These are phyloP conservation scores for Nemopilema nomurai DNA, from an alignment of 30 jellyfish, hydroid and myxozoan genomes.

Conservation along the genomic window DNA sequence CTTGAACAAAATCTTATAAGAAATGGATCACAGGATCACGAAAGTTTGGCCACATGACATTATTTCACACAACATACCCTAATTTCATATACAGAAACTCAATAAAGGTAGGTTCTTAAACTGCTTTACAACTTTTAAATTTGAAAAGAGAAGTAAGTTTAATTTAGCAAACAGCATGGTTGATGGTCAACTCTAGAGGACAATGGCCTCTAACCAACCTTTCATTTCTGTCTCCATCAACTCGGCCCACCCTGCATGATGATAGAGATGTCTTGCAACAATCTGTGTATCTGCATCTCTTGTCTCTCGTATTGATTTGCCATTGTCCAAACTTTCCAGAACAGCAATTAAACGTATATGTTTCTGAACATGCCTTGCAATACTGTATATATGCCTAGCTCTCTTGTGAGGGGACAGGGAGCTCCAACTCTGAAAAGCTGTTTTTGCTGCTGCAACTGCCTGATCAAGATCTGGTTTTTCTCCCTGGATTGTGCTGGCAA, in stretches of 20 bases:
- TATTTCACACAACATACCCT: no score
- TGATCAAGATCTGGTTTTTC: constrained; percentile 74
- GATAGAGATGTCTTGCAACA: constrained; percentile 95
- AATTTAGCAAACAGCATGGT: no score
- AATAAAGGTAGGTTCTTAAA: no score
- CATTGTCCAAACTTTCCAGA: constrained; percentile 93
- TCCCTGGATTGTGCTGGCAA: constrained; percentile 94
- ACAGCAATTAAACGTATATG: constrained; percentile 95
- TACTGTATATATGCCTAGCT: constrained; percentile 89
- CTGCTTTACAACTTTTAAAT: no score
- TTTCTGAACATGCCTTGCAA: constrained; percentile 95
- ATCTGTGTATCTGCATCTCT: constrained; percentile 91
- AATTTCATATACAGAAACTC: no score
- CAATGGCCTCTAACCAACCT: constrained; percentile 59
- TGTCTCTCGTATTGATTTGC: constrained; percentile 95
- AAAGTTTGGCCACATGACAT: no score
- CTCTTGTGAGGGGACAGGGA: constrained; percentile 77
- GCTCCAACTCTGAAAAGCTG: constrained; percentile 84
- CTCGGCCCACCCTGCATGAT: constrained; percentile 99
- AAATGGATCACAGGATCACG: no score
- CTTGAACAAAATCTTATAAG: neutral
- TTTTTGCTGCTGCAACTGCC: constrained; percentile 93
- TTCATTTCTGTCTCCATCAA: constrained; percentile 96
- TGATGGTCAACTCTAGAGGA: no score
- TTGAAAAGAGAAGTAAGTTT: no score